phyloP scores from a whole-genome alignment of 1,140 invertebrate genomes.

The Drosophila trapezifrons region DNA sequence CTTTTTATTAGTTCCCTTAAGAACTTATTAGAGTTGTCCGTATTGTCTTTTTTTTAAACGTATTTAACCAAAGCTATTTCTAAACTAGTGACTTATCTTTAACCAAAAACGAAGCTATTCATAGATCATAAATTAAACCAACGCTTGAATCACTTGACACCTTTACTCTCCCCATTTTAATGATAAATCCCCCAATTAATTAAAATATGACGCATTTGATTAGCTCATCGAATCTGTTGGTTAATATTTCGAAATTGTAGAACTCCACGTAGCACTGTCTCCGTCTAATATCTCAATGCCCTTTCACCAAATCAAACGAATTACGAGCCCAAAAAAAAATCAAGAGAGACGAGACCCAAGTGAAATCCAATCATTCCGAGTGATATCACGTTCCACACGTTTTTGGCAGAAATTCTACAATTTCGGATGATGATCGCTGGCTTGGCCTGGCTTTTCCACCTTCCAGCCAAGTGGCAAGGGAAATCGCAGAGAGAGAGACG shows the following conservation, averaged over 20 bases:
- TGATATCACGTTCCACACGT: conserved; percentile 53
- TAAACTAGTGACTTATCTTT: background rate
- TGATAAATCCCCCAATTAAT: background rate
- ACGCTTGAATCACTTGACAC: background rate
- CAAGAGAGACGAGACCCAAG: conserved; percentile 8
- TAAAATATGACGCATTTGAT: conserved; percentile 10
- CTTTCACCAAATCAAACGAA: conserved; percentile 7
- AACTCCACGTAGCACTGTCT: conserved; percentile 16
- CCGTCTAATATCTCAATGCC: conserved; percentile 6
- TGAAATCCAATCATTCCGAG: conserved; percentile 35
- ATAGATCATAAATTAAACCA: background rate
- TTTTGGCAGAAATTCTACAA: conserved; percentile 46
- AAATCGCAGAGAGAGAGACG: conserved; percentile 29
- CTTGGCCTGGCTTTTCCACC: conserved; percentile 17
- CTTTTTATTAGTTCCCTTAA: background rate
- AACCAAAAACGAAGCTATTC: background rate
- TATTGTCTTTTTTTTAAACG: background rate
- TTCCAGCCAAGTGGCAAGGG: conserved; percentile 22
- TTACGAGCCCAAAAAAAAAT: background rate
- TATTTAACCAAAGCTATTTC: background rate
- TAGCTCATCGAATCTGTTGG: background rate
- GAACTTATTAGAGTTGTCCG: background rate
- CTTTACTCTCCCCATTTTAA: background rate
- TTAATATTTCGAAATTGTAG: background rate
- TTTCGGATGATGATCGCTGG: conserved; percentile 24